These are phyloP conservation scores for Hoplostethus mediterraneus DNA, from an alignment of 2,797 vertebrate genomes.

Conservation along the genomic window DNA sequence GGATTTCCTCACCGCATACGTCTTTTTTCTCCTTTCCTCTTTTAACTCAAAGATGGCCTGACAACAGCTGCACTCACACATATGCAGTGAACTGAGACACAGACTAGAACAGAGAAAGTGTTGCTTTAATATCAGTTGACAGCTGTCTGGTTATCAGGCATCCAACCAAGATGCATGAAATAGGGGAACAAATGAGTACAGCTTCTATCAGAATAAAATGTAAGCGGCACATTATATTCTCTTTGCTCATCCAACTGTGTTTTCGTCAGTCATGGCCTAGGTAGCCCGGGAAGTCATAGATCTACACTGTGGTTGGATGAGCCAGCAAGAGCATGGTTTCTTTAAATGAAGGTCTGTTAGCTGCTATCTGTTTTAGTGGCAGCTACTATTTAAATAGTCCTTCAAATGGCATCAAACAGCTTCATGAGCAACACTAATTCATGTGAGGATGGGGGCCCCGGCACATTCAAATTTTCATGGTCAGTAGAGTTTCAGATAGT, in stretches of 20 bases:
- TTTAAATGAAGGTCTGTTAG: not conserved
- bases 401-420: not conserved
- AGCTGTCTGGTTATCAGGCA: conserved; percentile 36
- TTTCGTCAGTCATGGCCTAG: not conserved
- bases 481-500: not conserved
- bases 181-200: not conserved
- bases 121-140: conserved; percentile 14
- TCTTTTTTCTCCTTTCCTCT: conserved; percentile 84
- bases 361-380: not conserved
- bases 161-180: conserved; percentile 10
- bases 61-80: conserved; percentile 82
- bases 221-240: not conserved
- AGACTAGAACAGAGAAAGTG: conserved; percentile 40
- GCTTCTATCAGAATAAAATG: not conserved
- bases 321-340: not conserved
- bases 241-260: not conserved
- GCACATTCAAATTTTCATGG: not conserved
- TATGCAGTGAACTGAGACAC: conserved; percentile 69
- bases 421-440: conserved; percentile 9
- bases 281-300: not conserved
- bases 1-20: conserved; percentile 86
- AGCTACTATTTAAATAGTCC: not conserved
- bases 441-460: not conserved
- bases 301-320: not conserved
- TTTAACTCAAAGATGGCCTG: conserved; percentile 83